Evolutionary conservation across 2,888 invertebrate species (phyloP), one percentile per base, ranked within the genome.

Genomic region (Neocrepidodera transversa): DNA sequence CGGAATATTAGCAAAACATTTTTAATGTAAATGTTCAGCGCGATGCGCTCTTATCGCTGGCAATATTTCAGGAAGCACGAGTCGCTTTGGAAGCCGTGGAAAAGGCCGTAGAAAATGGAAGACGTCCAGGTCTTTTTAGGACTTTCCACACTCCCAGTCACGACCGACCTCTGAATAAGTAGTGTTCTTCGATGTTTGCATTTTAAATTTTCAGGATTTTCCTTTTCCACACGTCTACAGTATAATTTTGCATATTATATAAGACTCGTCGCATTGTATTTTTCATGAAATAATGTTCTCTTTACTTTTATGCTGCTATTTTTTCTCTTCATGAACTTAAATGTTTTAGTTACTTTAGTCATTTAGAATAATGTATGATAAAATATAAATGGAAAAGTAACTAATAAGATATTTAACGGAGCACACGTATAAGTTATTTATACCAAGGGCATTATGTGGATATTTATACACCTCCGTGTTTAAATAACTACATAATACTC

Each of bases 131-230:
- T 58, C 60, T 55, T 43, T 53, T 43, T 43, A 35, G 20, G 43
- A 53, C 53, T 53, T 51, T 60, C 56, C 55, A 47, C 55, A 55
- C 63, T 58, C 43, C 43, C 52, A 64, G 67, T 65, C 63, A 62
- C 63, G 64, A 61, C 65, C 67, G 65, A 64, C 58, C 64, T 62
- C 62, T 61, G 65, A 59, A 67, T 61, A 61, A 64, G 60, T 64
- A 63, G 62, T 65, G 65, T 63, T 62, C 64, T 56, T 58, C 64
- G 62, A 57, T 64, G 64, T 65, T 65, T 65, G 67, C 65, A 67
- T 67, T 67, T 67, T 65, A 65, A 65, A 67, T 67, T n/a, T 65
- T 58, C 48, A 38, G 50, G 32, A 63, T 60, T 63, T 63, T 58
- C 60, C 28, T 63, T 60, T 63, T 58, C 60, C 35, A 56, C 63